Percentiles rank a stretch among this genome's conserved stretches.
phyloP scores from a whole-genome alignment of 1,140 invertebrate genomes.

The Schmidtea mediterranea region DNA sequence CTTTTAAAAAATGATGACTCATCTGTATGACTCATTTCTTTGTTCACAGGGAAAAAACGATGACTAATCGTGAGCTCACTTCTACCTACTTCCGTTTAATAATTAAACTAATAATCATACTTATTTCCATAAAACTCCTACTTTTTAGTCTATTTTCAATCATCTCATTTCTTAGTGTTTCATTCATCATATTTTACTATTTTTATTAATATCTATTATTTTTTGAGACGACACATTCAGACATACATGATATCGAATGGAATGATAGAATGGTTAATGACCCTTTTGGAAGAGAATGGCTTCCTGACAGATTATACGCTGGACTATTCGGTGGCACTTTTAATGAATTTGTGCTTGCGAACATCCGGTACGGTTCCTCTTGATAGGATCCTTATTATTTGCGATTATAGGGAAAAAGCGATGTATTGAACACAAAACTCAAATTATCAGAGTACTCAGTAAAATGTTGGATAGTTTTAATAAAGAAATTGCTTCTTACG shows the following conservation, averaged over 20 bases:
- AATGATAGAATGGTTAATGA: slow-evolving; percentile 36
- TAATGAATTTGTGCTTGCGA: slow-evolving; percentile 41
- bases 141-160: no score
- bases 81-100: no score
- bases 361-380: slow-evolving; percentile 22
- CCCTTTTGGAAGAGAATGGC: slow-evolving; percentile 29
- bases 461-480: slow-evolving; percentile 27
- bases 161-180: no score
- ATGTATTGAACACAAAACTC: slow-evolving; percentile 14
- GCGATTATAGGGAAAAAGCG: slow-evolving; percentile 15
- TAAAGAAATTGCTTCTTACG: slow-evolving; percentile 31
- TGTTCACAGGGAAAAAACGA: no score
- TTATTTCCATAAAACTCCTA: no score
- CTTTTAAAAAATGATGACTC: no score
- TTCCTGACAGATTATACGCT: slow-evolving; percentile 32
- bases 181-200: no score
- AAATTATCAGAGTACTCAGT: slow-evolving; percentile 23
- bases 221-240: slow-evolving; percentile 31
- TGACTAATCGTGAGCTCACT: no score
- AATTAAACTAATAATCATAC: no score
- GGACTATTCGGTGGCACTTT: slow-evolving; percentile 36
- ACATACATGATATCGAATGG: slow-evolving; percentile 36
- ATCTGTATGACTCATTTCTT: no score
- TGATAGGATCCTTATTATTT: not conserved
- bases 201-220: not conserved